Conservation (phyloP, 2,113 vertebrate genomes). For the Bagarius yarrelli region DNA sequence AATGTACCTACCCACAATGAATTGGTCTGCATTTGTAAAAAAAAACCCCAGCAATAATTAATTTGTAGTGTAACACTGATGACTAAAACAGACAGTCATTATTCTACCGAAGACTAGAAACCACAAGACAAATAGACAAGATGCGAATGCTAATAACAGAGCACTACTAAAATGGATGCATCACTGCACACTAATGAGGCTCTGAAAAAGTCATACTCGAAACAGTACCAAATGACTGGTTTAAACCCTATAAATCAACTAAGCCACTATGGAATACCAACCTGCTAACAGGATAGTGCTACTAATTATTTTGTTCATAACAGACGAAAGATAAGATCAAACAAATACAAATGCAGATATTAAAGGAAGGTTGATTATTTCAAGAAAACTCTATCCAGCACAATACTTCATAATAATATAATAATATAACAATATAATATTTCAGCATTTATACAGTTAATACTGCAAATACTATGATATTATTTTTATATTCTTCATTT, state of each 20-base stretch:
- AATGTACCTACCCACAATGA: neutral
- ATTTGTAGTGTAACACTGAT: neutral
- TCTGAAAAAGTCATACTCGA: neutral
- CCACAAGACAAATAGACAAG: neutral
- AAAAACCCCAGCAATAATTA: neutral
- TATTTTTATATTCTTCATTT: too few species aligned
- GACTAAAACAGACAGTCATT: conserved; percentile 2
- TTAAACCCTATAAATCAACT: neutral
- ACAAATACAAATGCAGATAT: too few species aligned
- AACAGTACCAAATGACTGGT: neutral
- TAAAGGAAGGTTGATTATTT: too few species aligned
- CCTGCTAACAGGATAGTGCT: neutral
- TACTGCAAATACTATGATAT: too few species aligned
- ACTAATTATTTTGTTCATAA: too few species aligned
- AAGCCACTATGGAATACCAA: neutral
- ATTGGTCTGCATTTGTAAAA: neutral
- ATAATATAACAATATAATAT: too few species aligned
- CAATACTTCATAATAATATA: too few species aligned
- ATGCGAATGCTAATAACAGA: neutral
- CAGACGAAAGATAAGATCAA: too few species aligned
- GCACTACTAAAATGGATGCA: neutral
- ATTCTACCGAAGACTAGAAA: conserved; percentile 1
- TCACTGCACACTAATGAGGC: neutral
- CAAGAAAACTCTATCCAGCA: too few species aligned
- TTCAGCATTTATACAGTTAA: too few species aligned